Evolutionary conservation across 2,888 invertebrate species (phyloP).

Genomic region (Oeneis ivallda): DNA sequence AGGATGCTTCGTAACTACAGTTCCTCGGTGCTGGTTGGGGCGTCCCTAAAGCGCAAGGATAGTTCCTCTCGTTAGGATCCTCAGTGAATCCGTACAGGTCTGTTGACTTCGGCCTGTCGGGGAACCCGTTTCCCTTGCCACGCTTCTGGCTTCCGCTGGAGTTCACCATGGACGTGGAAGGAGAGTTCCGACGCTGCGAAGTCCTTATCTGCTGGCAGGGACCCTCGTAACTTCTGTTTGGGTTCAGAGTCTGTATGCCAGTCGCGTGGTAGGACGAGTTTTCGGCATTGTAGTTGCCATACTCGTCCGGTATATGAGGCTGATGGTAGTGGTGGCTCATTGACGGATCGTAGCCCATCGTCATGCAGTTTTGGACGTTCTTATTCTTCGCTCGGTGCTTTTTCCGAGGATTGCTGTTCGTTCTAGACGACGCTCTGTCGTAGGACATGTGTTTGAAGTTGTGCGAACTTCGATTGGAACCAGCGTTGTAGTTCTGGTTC

Average conservation of each 20-base stretch:
- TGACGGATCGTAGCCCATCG: too few species aligned
- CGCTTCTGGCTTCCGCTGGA: conserved; percentile 77
- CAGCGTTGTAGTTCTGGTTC: too few species aligned
- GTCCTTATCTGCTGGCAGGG: conserved; percentile 63
- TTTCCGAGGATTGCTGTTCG: too few species aligned
- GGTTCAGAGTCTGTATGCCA: conserved; percentile 76
- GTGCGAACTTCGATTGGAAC: too few species aligned
- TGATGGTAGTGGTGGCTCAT: too few species aligned
- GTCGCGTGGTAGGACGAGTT: conserved; percentile 78
- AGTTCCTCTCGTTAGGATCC: conserved; percentile 69
- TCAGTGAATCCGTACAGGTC: conserved; percentile 82
- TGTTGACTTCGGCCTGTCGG: conserved; percentile 85
- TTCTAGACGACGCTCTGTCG: too few species aligned
- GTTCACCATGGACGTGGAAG: conserved; percentile 70
- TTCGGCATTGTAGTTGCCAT: conserved; percentile 74
- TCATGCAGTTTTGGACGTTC: too few species aligned
- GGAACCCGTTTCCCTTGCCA: conserved; percentile 77
- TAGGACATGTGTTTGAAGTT: too few species aligned
- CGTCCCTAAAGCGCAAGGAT: conserved; percentile 69
- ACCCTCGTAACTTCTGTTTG: conserved; percentile 77
- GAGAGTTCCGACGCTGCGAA: conserved; percentile 74
- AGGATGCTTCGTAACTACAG: conserved; percentile 76
- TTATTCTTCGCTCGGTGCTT: too few species aligned
- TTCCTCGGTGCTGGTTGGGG: conserved; percentile 78
- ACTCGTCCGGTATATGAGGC: conserved; percentile 77